Percentiles rank a stretch among this genome's conserved stretches.
phyloP scores from a whole-genome alignment of 2,797 vertebrate genomes.

The Poecilia velifera region DNA sequence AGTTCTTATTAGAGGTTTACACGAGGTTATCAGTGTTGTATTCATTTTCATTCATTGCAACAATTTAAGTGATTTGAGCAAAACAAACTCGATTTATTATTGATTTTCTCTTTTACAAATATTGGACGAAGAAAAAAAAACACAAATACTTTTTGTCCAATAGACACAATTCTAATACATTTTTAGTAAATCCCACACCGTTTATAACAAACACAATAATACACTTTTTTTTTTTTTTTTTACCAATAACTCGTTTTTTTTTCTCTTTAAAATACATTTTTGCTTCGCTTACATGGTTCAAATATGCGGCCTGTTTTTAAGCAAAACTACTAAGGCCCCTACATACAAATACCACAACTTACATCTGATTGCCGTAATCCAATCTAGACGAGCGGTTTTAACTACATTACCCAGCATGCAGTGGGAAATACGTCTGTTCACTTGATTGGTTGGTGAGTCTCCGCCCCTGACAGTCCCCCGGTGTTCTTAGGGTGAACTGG shows the following conservation, averaged over 20 bases:
- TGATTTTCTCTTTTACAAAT: no score
- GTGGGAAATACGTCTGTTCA: fast-evolving
- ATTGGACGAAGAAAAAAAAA: not conserved
- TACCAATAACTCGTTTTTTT: not conserved
- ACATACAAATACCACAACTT: not conserved
- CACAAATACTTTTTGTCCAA: not conserved
- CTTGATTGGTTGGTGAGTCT: constrained; percentile 48
- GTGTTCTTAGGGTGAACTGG: not conserved
- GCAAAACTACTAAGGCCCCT: not conserved
- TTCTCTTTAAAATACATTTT: not conserved
- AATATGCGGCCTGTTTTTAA: not conserved
- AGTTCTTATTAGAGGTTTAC: no score
- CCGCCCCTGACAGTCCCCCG: constrained; percentile 6
- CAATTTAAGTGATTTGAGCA: not conserved
- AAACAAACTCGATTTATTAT: not conserved
- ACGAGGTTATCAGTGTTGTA: no score
- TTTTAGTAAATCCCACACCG: not conserved
- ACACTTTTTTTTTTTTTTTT: not conserved
- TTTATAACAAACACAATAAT: not conserved
- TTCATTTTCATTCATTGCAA: no score
- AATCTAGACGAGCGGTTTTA: fast-evolving
- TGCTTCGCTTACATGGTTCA: not conserved
- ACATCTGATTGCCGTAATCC: not conserved
- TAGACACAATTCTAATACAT: not conserved
- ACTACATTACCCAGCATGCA: constrained; percentile 66